Evolutionary conservation across 2,113 vertebrate species (phyloP).

Genomic region (Girardinichthys multiradiatus): DNA sequence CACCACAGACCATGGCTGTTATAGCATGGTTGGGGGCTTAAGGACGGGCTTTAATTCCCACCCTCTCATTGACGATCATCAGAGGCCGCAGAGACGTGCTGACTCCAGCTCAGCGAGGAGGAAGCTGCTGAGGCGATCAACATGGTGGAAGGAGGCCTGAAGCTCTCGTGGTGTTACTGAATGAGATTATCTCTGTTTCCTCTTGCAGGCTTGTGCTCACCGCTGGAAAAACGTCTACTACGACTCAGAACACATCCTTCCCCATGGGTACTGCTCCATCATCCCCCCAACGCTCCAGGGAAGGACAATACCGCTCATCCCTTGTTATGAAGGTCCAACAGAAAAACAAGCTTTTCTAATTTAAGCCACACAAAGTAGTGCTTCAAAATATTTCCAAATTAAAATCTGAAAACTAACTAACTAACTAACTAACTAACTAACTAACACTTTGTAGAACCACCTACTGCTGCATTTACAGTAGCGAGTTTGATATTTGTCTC

Average conservation of each 20-base stretch:
- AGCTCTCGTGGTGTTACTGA: constrained; percentile 40
- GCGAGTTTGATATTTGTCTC: too few species aligned
- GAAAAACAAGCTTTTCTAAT: neutral
- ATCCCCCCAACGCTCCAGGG: constrained; percentile 90
- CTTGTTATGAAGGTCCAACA: constrained; percentile 94
- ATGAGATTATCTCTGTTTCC: constrained; percentile 1
- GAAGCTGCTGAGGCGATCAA: constrained; percentile 18
- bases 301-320: constrained; percentile 84
- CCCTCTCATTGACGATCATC: constrained; percentile 55
- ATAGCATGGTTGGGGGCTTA: constrained; percentile 46
- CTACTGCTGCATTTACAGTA: too few species aligned
- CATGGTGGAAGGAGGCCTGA: constrained; percentile 8
- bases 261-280: constrained; percentile 94
- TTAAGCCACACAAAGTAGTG: neutral
- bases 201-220: constrained; percentile 91
- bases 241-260: constrained; percentile 90
- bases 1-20: constrained; percentile 71
- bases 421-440: too few species aligned
- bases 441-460: too few species aligned
- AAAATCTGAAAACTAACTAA: neutral
- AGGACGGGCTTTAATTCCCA: constrained; percentile 57
- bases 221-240: constrained; percentile 99
- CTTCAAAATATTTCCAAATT: neutral
- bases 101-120: constrained; percentile 58
- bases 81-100: constrained; percentile 62